Conservation (phyloP, 2,797 vertebrate species). For the Sciurus vulgaris region DNA sequence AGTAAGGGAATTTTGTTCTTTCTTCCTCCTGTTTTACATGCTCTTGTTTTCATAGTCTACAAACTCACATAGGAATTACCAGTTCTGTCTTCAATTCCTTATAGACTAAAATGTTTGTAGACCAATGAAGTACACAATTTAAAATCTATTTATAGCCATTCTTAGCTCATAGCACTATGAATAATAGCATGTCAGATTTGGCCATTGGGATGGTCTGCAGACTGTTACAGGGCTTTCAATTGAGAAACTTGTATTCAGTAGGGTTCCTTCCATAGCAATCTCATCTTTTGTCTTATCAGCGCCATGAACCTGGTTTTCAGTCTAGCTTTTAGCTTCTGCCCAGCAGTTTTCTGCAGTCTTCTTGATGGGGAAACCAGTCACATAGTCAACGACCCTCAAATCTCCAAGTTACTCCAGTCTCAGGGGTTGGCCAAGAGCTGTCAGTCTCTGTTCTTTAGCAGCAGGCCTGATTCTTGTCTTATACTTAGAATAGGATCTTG, state of each 20-base stretch:
- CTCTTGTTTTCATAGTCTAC: not conserved
- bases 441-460: not conserved
- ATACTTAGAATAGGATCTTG: not conserved
- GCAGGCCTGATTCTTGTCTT: too few species aligned
- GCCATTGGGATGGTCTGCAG: too few species aligned
- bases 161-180: not conserved
- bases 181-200: too few species aligned
- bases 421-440: not conserved
- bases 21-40: not conserved
- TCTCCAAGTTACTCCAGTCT: not conserved
- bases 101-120: not conserved
- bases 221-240: too few species aligned
- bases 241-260: not conserved
- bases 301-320: not conserved
- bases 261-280: not conserved
- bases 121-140: not conserved
- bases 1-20: not conserved
- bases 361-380: not conserved
- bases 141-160: slow-evolving; percentile 12
- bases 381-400: not conserved
- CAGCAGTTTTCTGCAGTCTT: not conserved
- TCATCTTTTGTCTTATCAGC: not conserved
- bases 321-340: not conserved
- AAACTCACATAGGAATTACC: not conserved
- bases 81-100: not conserved